Conservation (phyloP, 2,888 invertebrate genomes). For the Bruchidius siliquastri region DNA sequence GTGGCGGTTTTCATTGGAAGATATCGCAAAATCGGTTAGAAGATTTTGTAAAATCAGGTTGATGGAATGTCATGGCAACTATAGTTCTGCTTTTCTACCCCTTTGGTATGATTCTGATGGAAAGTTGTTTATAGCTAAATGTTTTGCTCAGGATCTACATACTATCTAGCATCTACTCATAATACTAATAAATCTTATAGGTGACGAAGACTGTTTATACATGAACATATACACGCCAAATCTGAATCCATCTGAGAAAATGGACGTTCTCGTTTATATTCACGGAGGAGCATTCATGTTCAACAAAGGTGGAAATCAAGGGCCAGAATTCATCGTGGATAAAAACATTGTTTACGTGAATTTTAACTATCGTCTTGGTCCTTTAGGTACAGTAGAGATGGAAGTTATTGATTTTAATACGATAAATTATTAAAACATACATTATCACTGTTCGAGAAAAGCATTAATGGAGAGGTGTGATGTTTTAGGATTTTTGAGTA, state of each 20-base stretch:
- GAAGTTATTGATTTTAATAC: neutral
- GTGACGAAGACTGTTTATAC: conserved; percentile 65
- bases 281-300: conserved; percentile 70
- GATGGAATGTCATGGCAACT: too few species aligned
- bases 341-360: conserved; percentile 62
- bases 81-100: too few species aligned
- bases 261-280: conserved; percentile 62
- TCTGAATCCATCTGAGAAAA: conserved; percentile 41
- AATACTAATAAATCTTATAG: conserved; percentile 39
- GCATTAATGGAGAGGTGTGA: too few species aligned
- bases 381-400: conserved; percentile 49
- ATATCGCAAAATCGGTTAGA: too few species aligned
- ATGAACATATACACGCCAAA: conserved; percentile 60
- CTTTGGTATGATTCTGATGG: too few species aligned
- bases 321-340: conserved; percentile 59
- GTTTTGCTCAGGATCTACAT: too few species aligned
- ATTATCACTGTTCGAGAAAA: too few species aligned
- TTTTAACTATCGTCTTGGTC: conserved; percentile 68
- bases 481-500: conserved; percentile 73
- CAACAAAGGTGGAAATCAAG: conserved; percentile 53
- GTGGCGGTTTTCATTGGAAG: too few species aligned
- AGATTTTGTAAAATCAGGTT: too few species aligned
- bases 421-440: neutral
- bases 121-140: too few species aligned
- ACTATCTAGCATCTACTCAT: too few species aligned